A percentile compares a stretch with the other conserved stretches of the same genome.
These are phyloP conservation scores for Lumbricus terrestris DNA, from an alignment of 2,888 invertebrate species.

Conservation along the genomic window DNA sequence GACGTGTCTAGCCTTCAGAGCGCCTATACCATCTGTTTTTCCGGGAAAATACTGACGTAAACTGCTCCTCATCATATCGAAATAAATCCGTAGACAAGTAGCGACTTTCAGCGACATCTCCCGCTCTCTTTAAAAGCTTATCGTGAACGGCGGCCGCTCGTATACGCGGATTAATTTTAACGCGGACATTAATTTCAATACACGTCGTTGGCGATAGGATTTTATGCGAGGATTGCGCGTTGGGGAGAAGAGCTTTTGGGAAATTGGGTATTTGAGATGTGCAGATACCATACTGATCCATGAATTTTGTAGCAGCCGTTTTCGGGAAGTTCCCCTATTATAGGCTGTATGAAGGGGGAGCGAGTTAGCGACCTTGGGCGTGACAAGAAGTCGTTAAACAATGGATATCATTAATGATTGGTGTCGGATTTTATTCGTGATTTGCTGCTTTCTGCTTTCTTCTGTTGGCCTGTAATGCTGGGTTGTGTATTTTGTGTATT, in stretches of 20 bases:
- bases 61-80: not conserved
- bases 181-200: not conserved
- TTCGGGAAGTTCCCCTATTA: too few relatives aligned
- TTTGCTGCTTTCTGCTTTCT: not conserved
- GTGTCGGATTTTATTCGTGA: not conserved
- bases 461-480: too few relatives aligned
- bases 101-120: not conserved
- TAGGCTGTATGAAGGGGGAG: too few relatives aligned
- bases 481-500: too few relatives aligned
- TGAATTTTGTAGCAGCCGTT: too few relatives aligned
- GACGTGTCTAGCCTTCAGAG: not conserved
- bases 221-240: not conserved
- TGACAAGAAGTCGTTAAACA: too few relatives aligned
- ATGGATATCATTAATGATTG: too few relatives aligned
- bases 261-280: not conserved
- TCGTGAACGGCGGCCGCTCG: not conserved
- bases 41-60: not conserved
- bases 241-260: not conserved
- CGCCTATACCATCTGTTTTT: not conserved
- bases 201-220: not conserved
- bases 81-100: not conserved
- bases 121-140: not conserved
- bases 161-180: not conserved
- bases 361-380: too few relatives aligned
- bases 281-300: too few relatives aligned